A percentile compares a stretch with the other conserved stretches of the same genome.
Conservation (phyloP, 1,140 invertebrate genomes). For the Centruroides vittatus region DNA sequence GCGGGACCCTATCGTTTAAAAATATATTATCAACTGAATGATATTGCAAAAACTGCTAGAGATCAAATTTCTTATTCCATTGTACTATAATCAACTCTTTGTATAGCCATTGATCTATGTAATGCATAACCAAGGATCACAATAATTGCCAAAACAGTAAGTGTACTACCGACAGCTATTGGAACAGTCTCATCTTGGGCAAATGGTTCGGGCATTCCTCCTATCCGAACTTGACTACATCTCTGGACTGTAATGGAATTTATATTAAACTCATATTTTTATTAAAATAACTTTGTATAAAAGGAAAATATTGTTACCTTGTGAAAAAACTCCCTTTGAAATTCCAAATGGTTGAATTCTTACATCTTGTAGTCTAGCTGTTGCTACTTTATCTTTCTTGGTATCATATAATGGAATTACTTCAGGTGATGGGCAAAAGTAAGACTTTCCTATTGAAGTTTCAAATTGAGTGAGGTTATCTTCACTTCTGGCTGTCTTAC, state of each 20-base stretch:
- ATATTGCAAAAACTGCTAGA: background rate
- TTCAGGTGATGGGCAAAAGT: conserved; percentile 38
- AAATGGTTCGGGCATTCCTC: conserved; percentile 18
- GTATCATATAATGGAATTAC: conserved; percentile 19
- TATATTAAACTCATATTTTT: background rate
- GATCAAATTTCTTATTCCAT: conserved; percentile 55
- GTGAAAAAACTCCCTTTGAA: conserved; percentile 43
- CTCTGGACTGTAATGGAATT: conserved; percentile 16
- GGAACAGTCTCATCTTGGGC: conserved; percentile 63
- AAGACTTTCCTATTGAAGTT: conserved; percentile 71
- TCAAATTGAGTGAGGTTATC: conserved; percentile 47
- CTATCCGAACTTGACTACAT: conserved; percentile 21
- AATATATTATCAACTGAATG: no score
- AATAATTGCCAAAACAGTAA: conserved; percentile 59
- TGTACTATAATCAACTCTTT: conserved; percentile 80
- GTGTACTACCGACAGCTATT: conserved; percentile 67
- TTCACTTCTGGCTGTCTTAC: conserved; percentile 12
- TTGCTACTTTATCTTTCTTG: conserved; percentile 19
- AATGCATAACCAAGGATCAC: conserved; percentile 70
- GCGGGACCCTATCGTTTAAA: no score
- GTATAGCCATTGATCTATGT: conserved; percentile 73
- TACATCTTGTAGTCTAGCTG: conserved; percentile 32
- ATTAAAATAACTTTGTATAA: conserved; percentile 16
- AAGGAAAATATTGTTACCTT: conserved; percentile 26
- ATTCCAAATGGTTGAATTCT: conserved; percentile 49